Evolutionary conservation across 2,888 invertebrate genomes (phyloP).

Genomic region (Calameuta idolon): DNA sequence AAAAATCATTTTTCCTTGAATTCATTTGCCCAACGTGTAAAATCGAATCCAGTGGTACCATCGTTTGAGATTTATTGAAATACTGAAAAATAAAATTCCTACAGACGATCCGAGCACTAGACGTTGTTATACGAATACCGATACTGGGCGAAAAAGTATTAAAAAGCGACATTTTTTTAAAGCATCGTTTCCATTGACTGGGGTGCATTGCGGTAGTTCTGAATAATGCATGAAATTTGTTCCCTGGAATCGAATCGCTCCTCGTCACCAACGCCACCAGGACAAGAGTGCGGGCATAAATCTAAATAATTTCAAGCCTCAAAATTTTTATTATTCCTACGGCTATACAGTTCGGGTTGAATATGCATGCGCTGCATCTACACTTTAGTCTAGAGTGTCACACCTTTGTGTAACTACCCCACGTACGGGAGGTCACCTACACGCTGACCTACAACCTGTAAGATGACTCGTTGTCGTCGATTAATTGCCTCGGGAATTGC

Average conservation of each 20-base stretch:
- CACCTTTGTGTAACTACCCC: slow-evolving; percentile 45
- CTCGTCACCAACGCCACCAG: slow-evolving; percentile 56
- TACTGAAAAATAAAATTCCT: neutral
- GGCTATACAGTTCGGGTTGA: slow-evolving; percentile 42
- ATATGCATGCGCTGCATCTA: slow-evolving; percentile 50
- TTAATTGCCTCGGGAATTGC: neutral
- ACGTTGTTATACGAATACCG: neutral
- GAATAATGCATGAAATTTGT: slow-evolving; percentile 66
- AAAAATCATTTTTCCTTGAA: neutral
- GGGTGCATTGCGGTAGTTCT: slow-evolving; percentile 49
- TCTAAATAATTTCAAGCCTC: slow-evolving; percentile 63
- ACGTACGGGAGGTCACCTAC: neutral
- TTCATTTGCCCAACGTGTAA: neutral
- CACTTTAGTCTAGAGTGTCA: slow-evolving; percentile 38
- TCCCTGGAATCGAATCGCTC: slow-evolving; percentile 59
- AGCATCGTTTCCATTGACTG: slow-evolving; percentile 56
- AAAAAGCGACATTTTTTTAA: slow-evolving; percentile 46
- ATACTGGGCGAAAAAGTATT: slow-evolving; percentile 31
- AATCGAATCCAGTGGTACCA: neutral
- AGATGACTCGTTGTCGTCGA: neutral
- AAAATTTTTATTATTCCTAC: slow-evolving; percentile 59
- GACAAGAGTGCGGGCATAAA: slow-evolving; percentile 62
- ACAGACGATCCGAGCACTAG: neutral
- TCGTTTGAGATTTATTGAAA: no score
- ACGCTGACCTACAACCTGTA: slow-evolving; percentile 16